Conservation (phyloP, 2,888 invertebrate genomes). For the Lasioglossum marginatum region DNA sequence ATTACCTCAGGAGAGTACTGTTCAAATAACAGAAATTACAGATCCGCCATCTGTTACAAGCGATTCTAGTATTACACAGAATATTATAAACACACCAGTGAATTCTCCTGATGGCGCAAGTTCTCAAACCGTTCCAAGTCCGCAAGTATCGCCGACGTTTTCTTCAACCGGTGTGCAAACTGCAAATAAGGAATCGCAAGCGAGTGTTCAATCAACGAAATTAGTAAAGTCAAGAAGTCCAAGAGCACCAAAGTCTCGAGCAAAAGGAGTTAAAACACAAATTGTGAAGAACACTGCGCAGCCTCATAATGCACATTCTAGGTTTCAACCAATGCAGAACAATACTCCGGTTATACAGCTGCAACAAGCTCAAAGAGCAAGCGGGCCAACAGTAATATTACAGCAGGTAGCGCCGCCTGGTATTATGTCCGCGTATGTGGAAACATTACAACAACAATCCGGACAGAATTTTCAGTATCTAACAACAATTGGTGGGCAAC, state of each 20-base stretch:
- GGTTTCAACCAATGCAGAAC: constrained; percentile 79
- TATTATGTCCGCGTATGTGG: constrained; percentile 88
- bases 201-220: constrained; percentile 69
- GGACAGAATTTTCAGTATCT: constrained; percentile 92
- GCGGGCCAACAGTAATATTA: constrained; percentile 89
- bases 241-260: constrained; percentile 73
- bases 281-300: constrained; percentile 73
- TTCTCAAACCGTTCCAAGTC: constrained; percentile 72
- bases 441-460: constrained; percentile 89
- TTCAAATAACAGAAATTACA: constrained; percentile 81
- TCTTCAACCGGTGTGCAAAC: constrained; percentile 68
- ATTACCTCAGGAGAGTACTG: constrained; percentile 78
- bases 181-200: constrained; percentile 61
- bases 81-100: constrained; percentile 63
- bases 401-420: constrained; percentile 88
- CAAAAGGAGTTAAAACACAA: constrained; percentile 76
- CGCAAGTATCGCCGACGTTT: constrained; percentile 72
- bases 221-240: constrained; percentile 74
- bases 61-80: constrained; percentile 67
- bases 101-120: constrained; percentile 66
- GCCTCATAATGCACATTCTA: constrained; percentile 68
- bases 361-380: constrained; percentile 86
- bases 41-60: constrained; percentile 72
- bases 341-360: constrained; percentile 87
- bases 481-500: constrained; percentile 88